Evolutionary conservation across 30 jellyfish, hydroid and myxozoan genomes (phyloP).

Genomic region (Aurelia sp.): DNA sequence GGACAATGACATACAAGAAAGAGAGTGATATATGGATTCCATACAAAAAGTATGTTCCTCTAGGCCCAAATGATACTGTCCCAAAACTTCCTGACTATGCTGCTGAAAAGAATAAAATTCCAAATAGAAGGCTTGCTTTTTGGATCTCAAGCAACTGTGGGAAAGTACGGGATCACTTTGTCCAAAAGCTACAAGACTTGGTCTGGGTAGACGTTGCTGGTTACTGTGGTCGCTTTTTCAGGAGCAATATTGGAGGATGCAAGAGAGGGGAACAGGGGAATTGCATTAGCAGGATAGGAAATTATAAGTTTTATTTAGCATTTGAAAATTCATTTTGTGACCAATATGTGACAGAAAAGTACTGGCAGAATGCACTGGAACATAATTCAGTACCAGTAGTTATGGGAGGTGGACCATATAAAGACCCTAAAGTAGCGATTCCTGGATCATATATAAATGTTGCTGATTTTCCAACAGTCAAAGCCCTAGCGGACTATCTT

Average conservation of each 20-base stretch:
- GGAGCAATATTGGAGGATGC: background rate
- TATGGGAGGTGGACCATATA: slow-evolving; percentile 75
- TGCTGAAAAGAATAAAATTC: slow-evolving; percentile 53
- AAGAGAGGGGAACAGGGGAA: slow-evolving; percentile 16
- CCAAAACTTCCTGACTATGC: slow-evolving; percentile 28
- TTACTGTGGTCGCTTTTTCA: slow-evolving; percentile 36
- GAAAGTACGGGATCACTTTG: slow-evolving; percentile 39
- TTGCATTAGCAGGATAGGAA: slow-evolving; percentile 9
- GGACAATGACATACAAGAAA: slow-evolving; percentile 75
- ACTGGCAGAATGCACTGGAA: slow-evolving; percentile 58
- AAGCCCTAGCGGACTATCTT: slow-evolving; percentile 53
- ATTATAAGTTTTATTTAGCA: slow-evolving; percentile 62
- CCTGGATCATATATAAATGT: slow-evolving; percentile 75
- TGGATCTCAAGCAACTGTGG: slow-evolving; percentile 77
- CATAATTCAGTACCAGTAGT: slow-evolving; percentile 58
- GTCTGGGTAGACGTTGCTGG: slow-evolving; percentile 51
- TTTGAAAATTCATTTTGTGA: slow-evolving; percentile 71
- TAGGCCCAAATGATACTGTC: background rate
- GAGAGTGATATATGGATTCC: slow-evolving; percentile 80
- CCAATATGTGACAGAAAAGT: slow-evolving; percentile 72
- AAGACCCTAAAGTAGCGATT: slow-evolving; percentile 62
- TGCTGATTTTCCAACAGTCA: slow-evolving; percentile 41
- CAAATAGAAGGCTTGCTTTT: slow-evolving; percentile 23
- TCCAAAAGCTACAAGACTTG: slow-evolving; percentile 20
- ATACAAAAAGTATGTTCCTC: slow-evolving; percentile 14